Evolutionary conservation across 2,888 invertebrate species (phyloP).

Genomic region (Aporophyla lueneburgensis): DNA sequence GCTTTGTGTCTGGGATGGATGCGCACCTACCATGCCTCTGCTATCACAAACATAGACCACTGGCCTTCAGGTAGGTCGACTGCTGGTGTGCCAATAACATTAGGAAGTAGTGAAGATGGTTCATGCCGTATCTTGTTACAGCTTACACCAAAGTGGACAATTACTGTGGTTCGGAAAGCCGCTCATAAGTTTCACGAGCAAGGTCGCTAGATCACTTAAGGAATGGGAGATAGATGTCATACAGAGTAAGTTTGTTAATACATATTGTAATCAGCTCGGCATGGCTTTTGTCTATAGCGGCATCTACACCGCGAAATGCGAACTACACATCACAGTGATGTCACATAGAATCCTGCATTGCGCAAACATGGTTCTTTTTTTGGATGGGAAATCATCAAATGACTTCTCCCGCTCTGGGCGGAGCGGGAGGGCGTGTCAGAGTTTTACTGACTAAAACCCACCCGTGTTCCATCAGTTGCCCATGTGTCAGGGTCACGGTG

Average conservation of each 20-base stretch:
- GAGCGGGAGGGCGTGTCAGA: too few relatives aligned
- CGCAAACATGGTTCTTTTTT: too few relatives aligned
- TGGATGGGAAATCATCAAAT: too few relatives aligned
- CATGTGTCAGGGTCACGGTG: too few relatives aligned
- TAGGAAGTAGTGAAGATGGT: neutral
- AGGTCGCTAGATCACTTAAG: neutral
- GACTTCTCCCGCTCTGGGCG: too few relatives aligned
- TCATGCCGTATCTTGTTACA: neutral
- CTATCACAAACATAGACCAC: neutral
- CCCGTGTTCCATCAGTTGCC: too few relatives aligned
- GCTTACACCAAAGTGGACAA: neutral
- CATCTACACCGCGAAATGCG: too few relatives aligned
- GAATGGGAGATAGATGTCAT: neutral
- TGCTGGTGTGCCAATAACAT: neutral
- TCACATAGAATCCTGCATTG: too few relatives aligned
- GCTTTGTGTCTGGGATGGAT: neutral
- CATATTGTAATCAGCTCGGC: neutral
- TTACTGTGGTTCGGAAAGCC: conserved; percentile 10
- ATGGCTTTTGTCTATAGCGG: neutral
- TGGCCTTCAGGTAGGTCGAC: neutral
- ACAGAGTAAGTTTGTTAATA: neutral
- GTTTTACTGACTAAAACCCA: too few relatives aligned
- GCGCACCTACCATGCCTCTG: neutral
- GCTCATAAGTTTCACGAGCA: neutral
- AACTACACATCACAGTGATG: too few relatives aligned